These are phyloP conservation scores for Amorpha juglandis DNA, from an alignment of 2,888 invertebrate genomes.

Conservation along the genomic window DNA sequence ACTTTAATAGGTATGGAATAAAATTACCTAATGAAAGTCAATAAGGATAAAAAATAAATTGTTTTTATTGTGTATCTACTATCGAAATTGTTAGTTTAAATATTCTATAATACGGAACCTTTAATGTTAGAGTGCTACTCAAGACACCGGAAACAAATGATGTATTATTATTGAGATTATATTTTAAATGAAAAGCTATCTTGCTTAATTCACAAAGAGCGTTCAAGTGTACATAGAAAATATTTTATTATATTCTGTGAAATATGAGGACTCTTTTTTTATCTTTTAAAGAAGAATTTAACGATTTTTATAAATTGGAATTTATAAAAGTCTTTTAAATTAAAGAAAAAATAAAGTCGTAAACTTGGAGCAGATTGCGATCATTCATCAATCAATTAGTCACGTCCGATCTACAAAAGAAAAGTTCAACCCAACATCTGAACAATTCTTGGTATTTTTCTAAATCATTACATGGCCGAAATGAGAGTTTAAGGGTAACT, in stretches of 20 bases:
- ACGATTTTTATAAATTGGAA: no score
- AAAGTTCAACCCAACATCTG: background rate
- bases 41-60: background rate
- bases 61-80: background rate
- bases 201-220: background rate
- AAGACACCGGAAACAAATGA: no score
- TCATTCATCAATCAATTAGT: slow-evolving; percentile 4
- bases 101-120: background rate
- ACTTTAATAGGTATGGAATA: no score
- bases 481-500: background rate
- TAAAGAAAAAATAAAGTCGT: background rate
- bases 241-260: background rate
- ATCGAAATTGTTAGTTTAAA: background rate
- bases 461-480: background rate
- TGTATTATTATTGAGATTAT: background rate
- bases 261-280: background rate
- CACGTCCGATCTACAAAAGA: background rate
- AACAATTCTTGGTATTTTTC: background rate
- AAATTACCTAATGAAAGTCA: no score
- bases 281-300: background rate
- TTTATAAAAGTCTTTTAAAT: no score
- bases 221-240: slow-evolving; percentile 1
- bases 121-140: background rate
- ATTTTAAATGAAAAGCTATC: slow-evolving; percentile 18
- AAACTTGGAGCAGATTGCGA: background rate